Evolutionary conservation across 2,113 vertebrate genomes (phyloP).

Genomic region (Engraulis encrasicolus): DNA sequence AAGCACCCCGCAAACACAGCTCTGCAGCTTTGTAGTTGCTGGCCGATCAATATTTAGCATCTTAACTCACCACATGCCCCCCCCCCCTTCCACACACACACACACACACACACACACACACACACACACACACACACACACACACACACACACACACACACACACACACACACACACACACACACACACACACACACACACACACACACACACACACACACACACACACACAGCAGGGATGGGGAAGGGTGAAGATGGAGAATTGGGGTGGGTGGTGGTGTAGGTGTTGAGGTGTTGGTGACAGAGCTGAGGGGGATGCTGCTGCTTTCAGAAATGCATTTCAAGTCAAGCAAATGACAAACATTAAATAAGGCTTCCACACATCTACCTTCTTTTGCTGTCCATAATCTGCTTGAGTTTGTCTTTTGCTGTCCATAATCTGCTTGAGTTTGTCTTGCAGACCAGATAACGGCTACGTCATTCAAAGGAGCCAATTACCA

Average conservation of each 20-base stretch:
- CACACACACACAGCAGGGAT: conserved; percentile 40
- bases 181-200: no score
- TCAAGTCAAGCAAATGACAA: neutral
- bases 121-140: no score
- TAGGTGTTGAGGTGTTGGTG: no score
- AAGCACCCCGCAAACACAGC: conserved; percentile 51
- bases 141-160: no score
- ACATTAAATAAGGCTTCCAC: neutral
- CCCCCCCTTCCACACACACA: no score
- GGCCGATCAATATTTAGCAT: conserved; percentile 56
- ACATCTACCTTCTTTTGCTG: neutral
- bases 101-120: no score
- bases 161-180: no score
- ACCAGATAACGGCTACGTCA: neutral
- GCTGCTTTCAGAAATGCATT: neutral
- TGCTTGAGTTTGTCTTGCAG: neutral
- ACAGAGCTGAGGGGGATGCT: neutral
- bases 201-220: no score
- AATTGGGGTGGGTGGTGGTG: no score
- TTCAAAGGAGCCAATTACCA: neutral
- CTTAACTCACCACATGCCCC: conserved; percentile 48
- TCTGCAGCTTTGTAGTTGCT: conserved; percentile 47
- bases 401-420: neutral
- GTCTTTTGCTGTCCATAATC: neutral
- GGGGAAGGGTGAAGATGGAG: neutral